Percentiles rank a stretch among this genome's conserved stretches.
Conservation (phyloP, 2,113 vertebrate species). For the Cacatua alba region DNA sequence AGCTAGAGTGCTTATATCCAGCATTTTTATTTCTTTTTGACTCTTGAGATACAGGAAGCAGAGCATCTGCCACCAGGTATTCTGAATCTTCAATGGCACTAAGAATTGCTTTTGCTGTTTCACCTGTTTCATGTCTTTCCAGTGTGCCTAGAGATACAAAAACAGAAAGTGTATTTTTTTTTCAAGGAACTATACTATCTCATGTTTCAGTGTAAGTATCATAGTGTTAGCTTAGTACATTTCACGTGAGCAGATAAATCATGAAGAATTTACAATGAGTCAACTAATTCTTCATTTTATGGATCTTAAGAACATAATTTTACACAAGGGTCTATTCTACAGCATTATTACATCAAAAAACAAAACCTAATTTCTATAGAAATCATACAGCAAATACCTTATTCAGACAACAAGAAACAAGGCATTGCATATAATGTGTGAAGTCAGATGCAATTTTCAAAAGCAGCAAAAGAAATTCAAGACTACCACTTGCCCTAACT, state of each 20-base stretch:
- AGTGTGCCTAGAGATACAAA: constrained; percentile 70
- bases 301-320: not conserved
- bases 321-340: not conserved
- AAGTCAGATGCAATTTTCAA: not conserved
- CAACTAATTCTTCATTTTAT: not conserved
- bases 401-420: not conserved
- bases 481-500: not conserved
- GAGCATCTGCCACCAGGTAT: constrained; percentile 42
- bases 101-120: constrained; percentile 77
- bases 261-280: not conserved
- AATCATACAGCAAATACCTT: not conserved
- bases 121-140: constrained; percentile 79
- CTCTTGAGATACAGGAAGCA: constrained; percentile 28
- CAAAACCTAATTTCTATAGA: not conserved
- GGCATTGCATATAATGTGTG: not conserved
- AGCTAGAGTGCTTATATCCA: constrained; percentile 46
- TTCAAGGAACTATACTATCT: not conserved
- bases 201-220: not conserved
- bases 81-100: constrained; percentile 67
- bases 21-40: constrained; percentile 21
- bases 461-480: not conserved
- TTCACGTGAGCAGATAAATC: not conserved
- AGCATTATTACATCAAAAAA: not conserved
- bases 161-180: not conserved
- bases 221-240: fast-evolving